These are phyloP conservation scores for Stegana nigrithorax DNA, from an alignment of 2,888 invertebrate species.

Conservation along the genomic window DNA sequence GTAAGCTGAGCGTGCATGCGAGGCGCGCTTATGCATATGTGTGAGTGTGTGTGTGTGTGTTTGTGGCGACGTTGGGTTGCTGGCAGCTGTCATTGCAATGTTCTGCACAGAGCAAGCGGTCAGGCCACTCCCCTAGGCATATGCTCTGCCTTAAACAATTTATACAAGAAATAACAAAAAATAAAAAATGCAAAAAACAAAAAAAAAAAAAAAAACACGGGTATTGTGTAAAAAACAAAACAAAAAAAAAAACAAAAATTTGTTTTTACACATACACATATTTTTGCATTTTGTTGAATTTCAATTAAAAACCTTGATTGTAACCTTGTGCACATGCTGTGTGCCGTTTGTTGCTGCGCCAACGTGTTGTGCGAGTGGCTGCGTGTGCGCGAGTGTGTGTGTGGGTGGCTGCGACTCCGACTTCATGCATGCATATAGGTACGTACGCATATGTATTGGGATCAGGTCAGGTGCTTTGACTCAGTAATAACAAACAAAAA, in stretches of 20 bases:
- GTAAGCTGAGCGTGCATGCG: no score
- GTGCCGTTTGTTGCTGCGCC: slow-evolving; percentile 14
- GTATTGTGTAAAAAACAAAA: slow-evolving; percentile 11
- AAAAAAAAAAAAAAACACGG: background rate
- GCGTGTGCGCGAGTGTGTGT: slow-evolving; percentile 1
- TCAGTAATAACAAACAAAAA: background rate
- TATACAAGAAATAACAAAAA: background rate
- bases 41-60: background rate
- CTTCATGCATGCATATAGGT: background rate
- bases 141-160: slow-evolving; percentile 9
- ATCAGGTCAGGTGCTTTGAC: slow-evolving; percentile 9
- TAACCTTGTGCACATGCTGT: slow-evolving; percentile 43
- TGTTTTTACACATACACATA: slow-evolving; percentile 23
- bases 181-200: background rate
- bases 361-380: background rate
- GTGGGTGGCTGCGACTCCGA: slow-evolving; percentile 3
- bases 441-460: background rate
- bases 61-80: slow-evolving; percentile 6
- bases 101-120: background rate
- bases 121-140: slow-evolving; percentile 8
- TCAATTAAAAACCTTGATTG: slow-evolving; percentile 59
- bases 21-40: no score
- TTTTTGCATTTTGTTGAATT: slow-evolving; percentile 51
- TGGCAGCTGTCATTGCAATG: background rate
- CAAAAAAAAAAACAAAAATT: slow-evolving; percentile 5